phyloP scores from a whole-genome alignment of 1,140 invertebrate species.

The Orchestia grillus region DNA sequence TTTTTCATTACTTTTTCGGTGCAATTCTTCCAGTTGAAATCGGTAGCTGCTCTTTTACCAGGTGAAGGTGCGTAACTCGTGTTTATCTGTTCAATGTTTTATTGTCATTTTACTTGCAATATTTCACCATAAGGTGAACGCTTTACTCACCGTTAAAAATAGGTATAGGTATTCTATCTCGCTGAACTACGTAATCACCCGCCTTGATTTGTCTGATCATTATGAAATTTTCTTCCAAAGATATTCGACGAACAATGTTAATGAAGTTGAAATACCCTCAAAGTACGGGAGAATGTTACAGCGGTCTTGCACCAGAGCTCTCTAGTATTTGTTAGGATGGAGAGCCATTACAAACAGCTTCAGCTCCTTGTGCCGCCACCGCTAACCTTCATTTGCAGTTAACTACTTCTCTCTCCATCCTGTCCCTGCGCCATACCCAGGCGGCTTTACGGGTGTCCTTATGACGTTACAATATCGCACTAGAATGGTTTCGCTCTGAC shows the following conservation, averaged over 20 bases:
- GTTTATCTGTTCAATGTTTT: too few relatives aligned
- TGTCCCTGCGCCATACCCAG: not conserved
- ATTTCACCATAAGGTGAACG: too few relatives aligned
- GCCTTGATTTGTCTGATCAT: too few relatives aligned
- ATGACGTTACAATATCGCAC: conserved; percentile 54
- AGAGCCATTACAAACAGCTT: not conserved
- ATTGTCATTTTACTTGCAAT: too few relatives aligned
- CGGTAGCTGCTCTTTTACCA: too few relatives aligned
- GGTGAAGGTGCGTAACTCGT: too few relatives aligned
- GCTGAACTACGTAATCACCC: too few relatives aligned
- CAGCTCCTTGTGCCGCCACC: not conserved
- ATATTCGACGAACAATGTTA: not conserved
- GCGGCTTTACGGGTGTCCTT: conserved; percentile 42
- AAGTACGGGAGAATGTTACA: not conserved
- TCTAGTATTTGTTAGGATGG: not conserved
- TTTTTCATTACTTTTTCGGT: too few relatives aligned
- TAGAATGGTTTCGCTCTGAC: conserved; percentile 31
- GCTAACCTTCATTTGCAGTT: not conserved
- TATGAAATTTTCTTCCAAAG: not conserved
- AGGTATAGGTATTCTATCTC: too few relatives aligned
- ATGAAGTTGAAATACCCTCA: not conserved
- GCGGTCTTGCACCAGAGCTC: not conserved
- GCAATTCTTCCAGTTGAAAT: too few relatives aligned
- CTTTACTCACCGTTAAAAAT: too few relatives aligned
- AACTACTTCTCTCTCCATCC: not conserved